Evolutionary conservation across 2,797 vertebrate genomes (phyloP).

Genomic region (Syngnathus acus): DNA sequence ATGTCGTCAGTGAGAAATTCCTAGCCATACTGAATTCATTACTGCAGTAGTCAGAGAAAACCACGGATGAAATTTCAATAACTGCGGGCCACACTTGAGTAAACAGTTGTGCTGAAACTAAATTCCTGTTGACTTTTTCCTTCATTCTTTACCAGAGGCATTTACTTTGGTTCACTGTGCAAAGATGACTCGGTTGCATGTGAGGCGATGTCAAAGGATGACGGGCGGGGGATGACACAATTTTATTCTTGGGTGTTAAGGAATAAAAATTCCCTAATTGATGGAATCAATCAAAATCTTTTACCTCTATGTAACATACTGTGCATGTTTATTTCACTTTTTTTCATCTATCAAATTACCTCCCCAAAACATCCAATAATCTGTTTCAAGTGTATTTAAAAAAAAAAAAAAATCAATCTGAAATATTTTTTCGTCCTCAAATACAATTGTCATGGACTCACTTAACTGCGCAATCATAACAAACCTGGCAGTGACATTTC

Average conservation of each 20-base stretch:
- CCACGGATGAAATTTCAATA: conserved; percentile 99
- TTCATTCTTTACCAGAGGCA: conserved; percentile 92
- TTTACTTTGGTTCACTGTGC: conserved; percentile 83
- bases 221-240: conserved; percentile 57
- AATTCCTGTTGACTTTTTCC: conserved; percentile 99
- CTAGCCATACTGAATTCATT: conserved; percentile 97
- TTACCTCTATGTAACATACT: not conserved
- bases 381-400: not conserved
- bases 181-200: conserved; percentile 93
- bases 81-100: conserved; percentile 99
- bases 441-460: conserved; percentile 23
- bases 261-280: not conserved
- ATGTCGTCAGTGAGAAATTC: conserved; percentile 86
- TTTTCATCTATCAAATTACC: not conserved
- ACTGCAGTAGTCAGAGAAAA: conserved; percentile 96
- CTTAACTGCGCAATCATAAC: conserved; percentile 61
- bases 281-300: not conserved
- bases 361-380: not conserved
- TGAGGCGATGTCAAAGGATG: conserved; percentile 85
- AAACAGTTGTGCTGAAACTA: conserved; percentile 99
- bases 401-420: not conserved
- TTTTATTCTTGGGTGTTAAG: not conserved
- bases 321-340: not conserved
- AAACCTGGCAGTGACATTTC: conserved; percentile 72
- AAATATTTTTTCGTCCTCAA: not conserved